Evolutionary conservation across 2,113 vertebrate genomes (phyloP).

Genomic region (Chiloscyllium plagiosum): DNA sequence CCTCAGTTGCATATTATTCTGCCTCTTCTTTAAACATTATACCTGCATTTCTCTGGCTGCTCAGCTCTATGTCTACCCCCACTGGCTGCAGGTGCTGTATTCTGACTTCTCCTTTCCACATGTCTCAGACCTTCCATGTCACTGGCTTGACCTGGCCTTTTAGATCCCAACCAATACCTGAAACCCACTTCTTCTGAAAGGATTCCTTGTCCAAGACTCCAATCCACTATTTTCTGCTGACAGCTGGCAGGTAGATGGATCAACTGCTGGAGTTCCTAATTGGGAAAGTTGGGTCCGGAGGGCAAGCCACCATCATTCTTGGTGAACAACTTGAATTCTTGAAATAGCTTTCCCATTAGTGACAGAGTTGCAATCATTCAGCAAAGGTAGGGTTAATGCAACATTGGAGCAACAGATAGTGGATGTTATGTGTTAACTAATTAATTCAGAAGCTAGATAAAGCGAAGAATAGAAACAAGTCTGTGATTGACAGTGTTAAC

Average conservation of each 20-base stretch:
- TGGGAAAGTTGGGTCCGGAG: background rate
- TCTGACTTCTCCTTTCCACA: background rate
- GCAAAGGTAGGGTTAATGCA: background rate
- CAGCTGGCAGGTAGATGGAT: background rate
- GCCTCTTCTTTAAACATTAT: background rate
- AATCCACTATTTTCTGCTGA: background rate
- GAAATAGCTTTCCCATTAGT: background rate
- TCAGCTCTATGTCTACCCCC: background rate
- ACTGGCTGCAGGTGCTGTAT: background rate
- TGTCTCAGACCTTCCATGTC: background rate
- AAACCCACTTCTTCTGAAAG: background rate
- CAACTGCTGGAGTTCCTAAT: background rate
- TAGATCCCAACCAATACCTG: background rate
- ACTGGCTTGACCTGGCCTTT: background rate
- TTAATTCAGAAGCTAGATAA: constrained; percentile 17
- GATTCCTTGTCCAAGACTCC: background rate
- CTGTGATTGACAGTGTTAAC: background rate
- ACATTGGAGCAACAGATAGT: background rate
- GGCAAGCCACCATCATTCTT: too few relatives aligned
- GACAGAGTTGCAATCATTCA: background rate
- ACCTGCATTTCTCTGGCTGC: background rate
- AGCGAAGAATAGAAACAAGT: background rate
- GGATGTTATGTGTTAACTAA: background rate
- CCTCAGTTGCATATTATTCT: background rate
- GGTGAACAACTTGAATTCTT: background rate